Percentiles rank a stretch among this genome's conserved stretches.
Conservation (phyloP, 1,140 invertebrate species). For the Diorhabda elongata region DNA sequence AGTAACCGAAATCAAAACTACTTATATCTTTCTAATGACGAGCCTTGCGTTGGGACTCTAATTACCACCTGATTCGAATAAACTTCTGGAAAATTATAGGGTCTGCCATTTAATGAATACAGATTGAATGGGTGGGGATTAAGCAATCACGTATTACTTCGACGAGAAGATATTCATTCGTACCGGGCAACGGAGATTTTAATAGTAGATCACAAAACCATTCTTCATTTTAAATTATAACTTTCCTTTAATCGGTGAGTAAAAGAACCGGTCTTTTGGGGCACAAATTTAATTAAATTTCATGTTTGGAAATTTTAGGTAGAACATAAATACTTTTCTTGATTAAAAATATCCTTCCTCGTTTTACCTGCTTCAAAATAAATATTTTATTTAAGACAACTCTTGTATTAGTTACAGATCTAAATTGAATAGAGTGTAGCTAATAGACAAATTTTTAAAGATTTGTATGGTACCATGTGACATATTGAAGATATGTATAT, state of each 20-base stretch:
- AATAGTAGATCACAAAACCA: slow-evolving; percentile 25
- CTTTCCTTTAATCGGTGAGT: neutral
- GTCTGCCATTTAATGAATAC: slow-evolving; percentile 25
- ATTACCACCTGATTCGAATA: slow-evolving; percentile 30
- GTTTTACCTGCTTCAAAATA: slow-evolving; percentile 5
- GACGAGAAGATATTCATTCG: neutral
- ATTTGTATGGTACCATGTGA: no score
- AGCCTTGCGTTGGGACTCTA: slow-evolving; percentile 16
- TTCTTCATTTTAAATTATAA: slow-evolving; percentile 14
- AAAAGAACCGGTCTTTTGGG: slow-evolving; percentile 1
- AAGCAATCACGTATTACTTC: slow-evolving; percentile 10
- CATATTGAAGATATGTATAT: no score
- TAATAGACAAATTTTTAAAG: no score
- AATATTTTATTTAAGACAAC: neutral
- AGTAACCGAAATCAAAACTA: slow-evolving; percentile 16
- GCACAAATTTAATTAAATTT: slow-evolving; percentile 3
- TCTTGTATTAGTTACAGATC: no score
- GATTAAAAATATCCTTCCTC: neutral
- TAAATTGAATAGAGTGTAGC: no score
- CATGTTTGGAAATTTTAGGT: neutral
- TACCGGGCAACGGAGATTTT: slow-evolving; percentile 18
- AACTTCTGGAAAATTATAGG: slow-evolving; percentile 37
- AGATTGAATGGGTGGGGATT: slow-evolving; percentile 17
- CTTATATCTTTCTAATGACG: neutral
- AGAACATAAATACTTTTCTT: neutral